Evolutionary conservation across 2,797 vertebrate species (phyloP), one percentile per base, ranked within the genome.

Genomic region (Tachyglossus aculeatus): DNA sequence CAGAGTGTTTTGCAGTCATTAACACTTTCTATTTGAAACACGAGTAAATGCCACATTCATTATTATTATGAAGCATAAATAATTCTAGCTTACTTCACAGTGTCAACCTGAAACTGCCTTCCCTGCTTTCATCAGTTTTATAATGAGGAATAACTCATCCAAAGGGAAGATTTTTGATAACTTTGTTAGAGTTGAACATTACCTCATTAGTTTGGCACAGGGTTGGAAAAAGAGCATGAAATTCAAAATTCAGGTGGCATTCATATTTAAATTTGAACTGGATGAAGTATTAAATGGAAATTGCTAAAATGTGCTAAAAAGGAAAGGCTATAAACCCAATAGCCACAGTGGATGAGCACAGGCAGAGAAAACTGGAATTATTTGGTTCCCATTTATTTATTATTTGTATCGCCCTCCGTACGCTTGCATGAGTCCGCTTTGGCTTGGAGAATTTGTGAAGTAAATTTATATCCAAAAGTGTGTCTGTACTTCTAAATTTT

Each of bases 211-310:
- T 59, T 59, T 60, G 5, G 63, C 59, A 37, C 67, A 48, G 48
- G 16, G 10, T 24, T 68, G 36, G 29, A 15, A n/a, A 69, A 13
- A 6, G 47, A 59, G 31, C 53, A 60, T 65, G 55, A 69, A 69
- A 73, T 69, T 73, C 65, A 48, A 72, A 65, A 39, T 73, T 53
- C 54, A 47, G 2, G 37, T 44, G 33, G 3, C n/a, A 69, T 56
- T 73, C 38, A 51, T 55, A 73, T 51, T 59, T 45, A 60, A 65
- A 69, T 78, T 25, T 60, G 16, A 60, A 38, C 9, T 44, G 13
- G 48, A 51, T 59, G 39, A 59, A 34, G 21, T 68, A 44, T 50
- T 64, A 45, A 64, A 34, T 51, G 24, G 52, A 52, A 65, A 55
- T 19, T 64, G 13, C 69, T 63, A 44, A 60, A 59, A 65, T 73